Conservation (phyloP, 2,797 vertebrate genomes). For the Erethizon dorsatum region DNA sequence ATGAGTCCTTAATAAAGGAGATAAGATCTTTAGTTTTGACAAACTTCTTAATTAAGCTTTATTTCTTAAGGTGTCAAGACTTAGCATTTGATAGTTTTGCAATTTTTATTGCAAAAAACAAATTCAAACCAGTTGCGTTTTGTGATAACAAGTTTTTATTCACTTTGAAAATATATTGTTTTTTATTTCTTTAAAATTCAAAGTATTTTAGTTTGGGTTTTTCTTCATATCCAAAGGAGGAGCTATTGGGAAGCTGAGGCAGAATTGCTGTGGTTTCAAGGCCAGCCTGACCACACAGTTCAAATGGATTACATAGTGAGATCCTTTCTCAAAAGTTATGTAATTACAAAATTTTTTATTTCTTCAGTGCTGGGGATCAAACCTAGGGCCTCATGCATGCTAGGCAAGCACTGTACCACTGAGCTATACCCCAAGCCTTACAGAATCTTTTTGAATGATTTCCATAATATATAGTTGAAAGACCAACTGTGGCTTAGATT, state of each 20-base stretch:
- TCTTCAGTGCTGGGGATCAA: neutral
- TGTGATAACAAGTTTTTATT: neutral
- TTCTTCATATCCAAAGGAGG: neutral
- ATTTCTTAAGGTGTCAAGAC: neutral
- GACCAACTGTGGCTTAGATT: neutral
- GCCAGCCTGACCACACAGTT: too few species aligned
- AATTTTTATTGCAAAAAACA: slow-evolving; percentile 14
- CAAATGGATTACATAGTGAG: neutral
- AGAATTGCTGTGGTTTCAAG: neutral
- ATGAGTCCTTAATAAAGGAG: slow-evolving; percentile 53
- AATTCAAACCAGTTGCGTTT: neutral
- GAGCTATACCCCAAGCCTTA: neutral
- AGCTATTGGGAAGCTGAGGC: neutral
- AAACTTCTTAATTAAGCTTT: slow-evolving; percentile 51
- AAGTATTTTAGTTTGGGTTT: neutral
- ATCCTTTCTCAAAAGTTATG: neutral
- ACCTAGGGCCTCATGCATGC: neutral
- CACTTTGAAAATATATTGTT: slow-evolving; percentile 24
- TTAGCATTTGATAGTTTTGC: neutral
- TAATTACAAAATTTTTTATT: neutral
- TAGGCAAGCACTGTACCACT: neutral
- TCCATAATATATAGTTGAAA: neutral
- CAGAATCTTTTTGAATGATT: neutral
- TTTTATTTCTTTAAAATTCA: slow-evolving; percentile 43
- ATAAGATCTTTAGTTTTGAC: slow-evolving; percentile 5